Conservation (phyloP, 37 sponge, comb jelly and placozoan genomes). For the Ephydatia muelleri region DNA sequence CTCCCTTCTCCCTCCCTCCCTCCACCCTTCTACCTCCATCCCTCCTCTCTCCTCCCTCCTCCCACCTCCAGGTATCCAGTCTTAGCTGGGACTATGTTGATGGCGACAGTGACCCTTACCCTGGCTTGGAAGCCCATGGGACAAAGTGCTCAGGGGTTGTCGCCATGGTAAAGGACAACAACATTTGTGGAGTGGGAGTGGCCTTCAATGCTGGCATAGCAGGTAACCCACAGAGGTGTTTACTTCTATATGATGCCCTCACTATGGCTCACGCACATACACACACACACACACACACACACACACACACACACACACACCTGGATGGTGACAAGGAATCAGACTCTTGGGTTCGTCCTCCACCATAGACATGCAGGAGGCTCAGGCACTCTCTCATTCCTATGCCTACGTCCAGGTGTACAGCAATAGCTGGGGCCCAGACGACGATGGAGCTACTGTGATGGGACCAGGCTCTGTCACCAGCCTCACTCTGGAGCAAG, state of each 20-base stretch:
- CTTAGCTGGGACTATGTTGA: constrained; percentile 76
- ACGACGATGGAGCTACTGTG: constrained; percentile 79
- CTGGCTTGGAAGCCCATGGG: constrained; percentile 81
- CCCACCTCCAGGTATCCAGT: constrained; percentile 39
- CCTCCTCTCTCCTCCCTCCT: not conserved
- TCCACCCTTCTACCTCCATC: not conserved
- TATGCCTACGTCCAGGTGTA: constrained; percentile 73
- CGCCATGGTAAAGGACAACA: constrained; percentile 75
- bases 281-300: not conserved
- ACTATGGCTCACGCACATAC: not conserved
- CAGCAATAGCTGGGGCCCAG: constrained; percentile 90
- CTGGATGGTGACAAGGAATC: not conserved
- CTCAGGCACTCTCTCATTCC: constrained; percentile 48
- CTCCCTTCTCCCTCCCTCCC: not conserved
- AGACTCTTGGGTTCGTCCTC: not conserved
- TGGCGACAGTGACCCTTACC: constrained; percentile 73
- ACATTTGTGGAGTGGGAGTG: constrained; percentile 75
- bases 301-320: not conserved
- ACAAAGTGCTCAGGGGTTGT: constrained; percentile 93
- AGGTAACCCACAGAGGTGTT: constrained; percentile 25
- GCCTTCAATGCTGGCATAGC: constrained; percentile 83
- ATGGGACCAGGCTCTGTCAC: constrained; percentile 79
- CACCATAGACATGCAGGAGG: constrained; percentile 80
- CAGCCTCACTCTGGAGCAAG: constrained; percentile 44
- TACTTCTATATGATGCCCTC: not conserved